Evolutionary conservation across 2,888 invertebrate genomes (phyloP), one percentile per base, ranked within the genome.

Genomic region (Ischnus inquisitorius): DNA sequence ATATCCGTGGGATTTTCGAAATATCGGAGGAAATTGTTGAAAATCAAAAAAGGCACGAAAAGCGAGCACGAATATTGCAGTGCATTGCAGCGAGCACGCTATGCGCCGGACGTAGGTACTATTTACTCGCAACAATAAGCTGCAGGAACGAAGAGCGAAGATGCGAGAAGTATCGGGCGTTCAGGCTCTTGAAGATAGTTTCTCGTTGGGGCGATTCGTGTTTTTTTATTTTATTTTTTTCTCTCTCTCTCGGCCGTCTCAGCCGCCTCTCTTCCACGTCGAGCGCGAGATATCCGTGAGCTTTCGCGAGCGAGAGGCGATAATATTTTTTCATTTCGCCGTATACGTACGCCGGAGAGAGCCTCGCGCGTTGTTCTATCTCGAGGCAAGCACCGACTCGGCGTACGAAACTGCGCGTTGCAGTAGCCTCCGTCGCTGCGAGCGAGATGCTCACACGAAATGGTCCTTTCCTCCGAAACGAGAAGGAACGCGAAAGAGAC

Each of bases 291-390:
- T 71, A 78, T 64, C 39, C 69, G 14, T 51, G 76, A 39, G 60
- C 43, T 68, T n/a, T 19, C 14, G 62, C 22, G 28, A 25, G 62
- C 69, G 64, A 16, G 74, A 74, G 34, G 34, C 78, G 68, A 74
- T 78, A 82, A 82, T 82, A 82, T 82, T 82, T 82, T 78, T 82
- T 82, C 82, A 82, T 82, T 78, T 78, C 60, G 19, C 64, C 68
- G 62, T 43, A 41, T 60, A 60, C 68, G 62, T 62, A 41, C 22
- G 12, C 14, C 41, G 14, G 3, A 39, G 28, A 41, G 46, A 16
- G 3, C 5, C 19, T 22, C 62, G 19, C 46, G n/a, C 51, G 19
- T 8, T 22, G 62, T 75, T 64, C 48, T 43, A 74, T 64, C 62
- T 51, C 75, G 60, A 46, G 75, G 34, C 48, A 14, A 64, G 48